Evolutionary conservation across 2,888 invertebrate genomes (phyloP).

Genomic region (Nephrotoma guestfalica): DNA sequence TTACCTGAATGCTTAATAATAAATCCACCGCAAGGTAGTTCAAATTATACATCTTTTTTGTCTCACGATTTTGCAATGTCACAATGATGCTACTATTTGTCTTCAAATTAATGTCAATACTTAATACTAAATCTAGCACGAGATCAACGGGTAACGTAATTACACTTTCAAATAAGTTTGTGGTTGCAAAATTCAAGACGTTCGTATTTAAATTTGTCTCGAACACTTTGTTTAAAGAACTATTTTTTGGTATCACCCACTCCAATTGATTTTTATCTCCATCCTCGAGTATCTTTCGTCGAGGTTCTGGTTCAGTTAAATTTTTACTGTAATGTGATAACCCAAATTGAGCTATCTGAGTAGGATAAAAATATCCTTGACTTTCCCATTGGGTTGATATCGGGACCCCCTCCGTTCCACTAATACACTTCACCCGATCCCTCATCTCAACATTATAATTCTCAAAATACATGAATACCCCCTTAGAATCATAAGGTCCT

Average conservation of each 20-base stretch:
- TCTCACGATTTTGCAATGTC: constrained; percentile 61
- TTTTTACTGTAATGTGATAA: constrained; percentile 95
- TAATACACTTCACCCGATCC: constrained; percentile 91
- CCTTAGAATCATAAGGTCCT: constrained; percentile 74
- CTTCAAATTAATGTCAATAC: constrained; percentile 53
- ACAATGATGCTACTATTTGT: constrained; percentile 73
- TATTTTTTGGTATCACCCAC: constrained; percentile 62
- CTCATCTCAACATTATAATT: constrained; percentile 93
- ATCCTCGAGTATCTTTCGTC: constrained; percentile 58
- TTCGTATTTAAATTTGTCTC: constrained; percentile 43
- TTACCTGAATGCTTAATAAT: constrained; percentile 56
- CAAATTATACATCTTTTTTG: constrained; percentile 60
- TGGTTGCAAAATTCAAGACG: constrained; percentile 57
- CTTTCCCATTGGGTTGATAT: constrained; percentile 96
- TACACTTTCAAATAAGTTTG: constrained; percentile 51
- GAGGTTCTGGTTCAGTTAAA: constrained; percentile 69
- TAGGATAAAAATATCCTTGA: constrained; percentile 92
- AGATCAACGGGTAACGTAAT: constrained; percentile 53
- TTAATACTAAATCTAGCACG: constrained; percentile 59
- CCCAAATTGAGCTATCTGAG: constrained; percentile 97
- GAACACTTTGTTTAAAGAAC: constrained; percentile 45
- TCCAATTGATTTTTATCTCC: constrained; percentile 49
- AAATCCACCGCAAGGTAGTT: constrained; percentile 68
- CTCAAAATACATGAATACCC: constrained; percentile 92
- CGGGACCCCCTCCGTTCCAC: constrained; percentile 85